Evolutionary conservation across 2,888 invertebrate genomes (phyloP).

Genomic region (Escarpia spicata): DNA sequence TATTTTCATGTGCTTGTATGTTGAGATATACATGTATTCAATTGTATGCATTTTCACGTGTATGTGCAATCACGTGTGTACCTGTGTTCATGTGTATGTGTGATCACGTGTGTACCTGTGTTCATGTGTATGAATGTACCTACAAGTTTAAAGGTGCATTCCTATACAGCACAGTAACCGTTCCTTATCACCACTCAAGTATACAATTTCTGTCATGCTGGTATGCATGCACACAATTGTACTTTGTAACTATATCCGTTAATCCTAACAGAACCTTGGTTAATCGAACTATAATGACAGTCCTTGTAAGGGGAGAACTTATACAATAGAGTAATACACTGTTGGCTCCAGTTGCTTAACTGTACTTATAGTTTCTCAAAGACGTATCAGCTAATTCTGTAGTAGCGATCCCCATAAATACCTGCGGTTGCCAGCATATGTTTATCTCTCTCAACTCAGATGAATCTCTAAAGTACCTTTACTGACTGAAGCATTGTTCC

Average conservation of each 20-base stretch:
- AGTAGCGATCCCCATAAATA: not conserved
- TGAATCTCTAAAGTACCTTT: not conserved
- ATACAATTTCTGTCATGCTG: not conserved
- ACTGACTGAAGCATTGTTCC: not conserved
- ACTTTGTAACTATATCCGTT: not conserved
- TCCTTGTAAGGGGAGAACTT: not conserved
- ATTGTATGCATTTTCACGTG: not conserved
- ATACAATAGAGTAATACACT: not conserved
- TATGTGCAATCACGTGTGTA: not conserved
- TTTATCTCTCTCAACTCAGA: not conserved
- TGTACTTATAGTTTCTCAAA: not conserved
- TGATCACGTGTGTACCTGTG: not conserved
- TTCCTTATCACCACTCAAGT: not conserved
- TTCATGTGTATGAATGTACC: no score
- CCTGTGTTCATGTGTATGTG: not conserved
- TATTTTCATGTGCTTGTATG: not conserved
- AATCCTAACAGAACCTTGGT: not conserved
- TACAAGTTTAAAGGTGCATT: no score
- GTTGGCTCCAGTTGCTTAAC: not conserved
- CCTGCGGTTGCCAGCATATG: not conserved
- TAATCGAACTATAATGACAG: not conserved
- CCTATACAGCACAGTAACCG: no score
- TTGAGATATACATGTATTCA: no score
- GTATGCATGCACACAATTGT: not conserved
- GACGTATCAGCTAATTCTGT: not conserved